phyloP scores from a whole-genome alignment of 2,888 invertebrate species.

The Allophyes oxyacanthae region DNA sequence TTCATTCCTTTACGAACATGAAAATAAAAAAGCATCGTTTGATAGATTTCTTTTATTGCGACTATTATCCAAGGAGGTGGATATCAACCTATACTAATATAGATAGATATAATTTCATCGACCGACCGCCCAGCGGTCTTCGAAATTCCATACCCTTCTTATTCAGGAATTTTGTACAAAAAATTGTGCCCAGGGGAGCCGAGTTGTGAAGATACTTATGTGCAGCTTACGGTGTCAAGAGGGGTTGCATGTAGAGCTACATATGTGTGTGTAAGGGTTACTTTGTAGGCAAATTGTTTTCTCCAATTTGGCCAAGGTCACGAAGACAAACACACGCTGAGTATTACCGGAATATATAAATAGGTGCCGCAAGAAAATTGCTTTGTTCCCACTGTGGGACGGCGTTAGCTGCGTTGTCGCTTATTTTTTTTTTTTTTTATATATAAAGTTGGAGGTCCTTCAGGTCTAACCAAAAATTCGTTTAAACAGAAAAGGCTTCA shows the following conservation, averaged over 20 bases:
- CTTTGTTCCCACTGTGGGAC: constrained; percentile 6
- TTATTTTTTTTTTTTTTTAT: too few relatives aligned
- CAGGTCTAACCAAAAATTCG: too few relatives aligned
- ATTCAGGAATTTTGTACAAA: constrained; percentile 46
- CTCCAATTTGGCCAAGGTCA: constrained; percentile 53
- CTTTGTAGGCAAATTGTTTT: constrained; percentile 43
- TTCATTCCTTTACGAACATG: too few relatives aligned
- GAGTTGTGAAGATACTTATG: constrained; percentile 46
- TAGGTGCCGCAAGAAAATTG: constrained; percentile 15
- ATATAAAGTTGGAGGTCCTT: too few relatives aligned
- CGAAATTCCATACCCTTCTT: constrained; percentile 19
- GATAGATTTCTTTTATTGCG: too few relatives aligned
- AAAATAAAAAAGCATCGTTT: too few relatives aligned
- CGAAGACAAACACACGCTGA: constrained; percentile 14
- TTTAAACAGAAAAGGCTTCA: too few relatives aligned
- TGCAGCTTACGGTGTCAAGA: constrained; percentile 42
- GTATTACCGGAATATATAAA: constrained; percentile 8
- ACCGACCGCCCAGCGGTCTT: constrained; percentile 15
- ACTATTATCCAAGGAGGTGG: background rate
- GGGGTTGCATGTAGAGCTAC: constrained; percentile 32
- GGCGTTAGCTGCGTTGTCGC: too few relatives aligned
- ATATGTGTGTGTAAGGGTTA: constrained; percentile 27
- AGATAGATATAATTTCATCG: constrained; percentile 3
- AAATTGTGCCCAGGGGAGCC: constrained; percentile 35
- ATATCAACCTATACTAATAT: background rate